Evolutionary conservation across 2,113 vertebrate genomes (phyloP), one percentile per base, ranked within the genome.

Genomic region (Thalassoma bifasciatum): DNA sequence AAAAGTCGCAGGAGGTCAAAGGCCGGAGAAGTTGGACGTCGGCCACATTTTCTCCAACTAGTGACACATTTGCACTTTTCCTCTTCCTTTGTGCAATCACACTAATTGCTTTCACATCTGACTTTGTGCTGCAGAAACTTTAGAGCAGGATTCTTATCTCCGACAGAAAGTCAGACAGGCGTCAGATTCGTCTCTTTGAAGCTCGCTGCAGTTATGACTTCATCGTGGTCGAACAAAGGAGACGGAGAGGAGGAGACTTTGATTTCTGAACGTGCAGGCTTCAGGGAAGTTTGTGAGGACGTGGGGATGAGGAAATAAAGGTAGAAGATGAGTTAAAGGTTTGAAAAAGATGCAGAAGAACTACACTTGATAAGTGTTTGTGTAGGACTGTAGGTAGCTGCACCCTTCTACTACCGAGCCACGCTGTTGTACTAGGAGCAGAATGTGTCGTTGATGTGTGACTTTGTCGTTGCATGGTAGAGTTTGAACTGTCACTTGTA

Each of bases 1-100:
- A 90, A 92, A 94, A 93, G 94, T 94, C 72, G 59, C 21, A 13
- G 11, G 42, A 62, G 57, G 70, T 67, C 69, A 53, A 34, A 24
- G 44, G 46, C 19, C 8, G 8, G 7, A 24, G 52, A 8, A 23
- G 67, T 12, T 75, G 47, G 46, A 30, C 24, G 36, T 9, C n/a
- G 14, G 61, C 61, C 71, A 51, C n/a, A 9, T 49, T 49, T 49
- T 19, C 13, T 3, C 19, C 17, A 49, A n/a, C 46, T 21, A 21
- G 46, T 71, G 83, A 80, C 76, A 82, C 62, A 44, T 84, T 85
- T 88, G 79, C 87, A 88, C 86, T 83, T 85, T 87, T 81, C 79
- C 83, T 79, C 84, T 88, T 85, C 84, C 84, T 85, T 67, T 76
- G 53, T 79, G 79, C 86, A 88, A 86, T 85, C 87, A 86, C 34